phyloP scores from a whole-genome alignment of 2,797 vertebrate genomes.

The Nannoperca australis region DNA sequence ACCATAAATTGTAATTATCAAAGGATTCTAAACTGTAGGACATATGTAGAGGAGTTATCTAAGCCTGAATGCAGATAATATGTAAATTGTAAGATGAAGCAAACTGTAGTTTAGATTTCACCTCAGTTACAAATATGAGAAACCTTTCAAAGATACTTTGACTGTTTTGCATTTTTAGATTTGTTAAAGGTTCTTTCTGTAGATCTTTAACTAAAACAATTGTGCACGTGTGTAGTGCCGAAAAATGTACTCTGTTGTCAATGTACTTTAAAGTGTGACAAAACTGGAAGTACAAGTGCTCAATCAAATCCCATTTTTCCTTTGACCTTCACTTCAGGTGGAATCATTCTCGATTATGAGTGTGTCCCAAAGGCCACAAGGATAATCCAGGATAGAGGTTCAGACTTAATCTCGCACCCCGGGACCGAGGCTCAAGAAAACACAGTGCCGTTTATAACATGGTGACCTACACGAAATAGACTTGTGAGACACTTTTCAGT shows the following conservation, averaged over 20 bases:
- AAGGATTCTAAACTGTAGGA: not conserved
- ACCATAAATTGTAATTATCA: constrained; percentile 9
- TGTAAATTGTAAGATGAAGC: not conserved
- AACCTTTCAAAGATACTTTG: not conserved
- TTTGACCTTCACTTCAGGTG: constrained; percentile 74
- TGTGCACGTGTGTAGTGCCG: not conserved
- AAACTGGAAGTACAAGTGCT: constrained; percentile 26
- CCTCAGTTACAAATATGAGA: not conserved
- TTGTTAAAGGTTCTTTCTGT: not conserved
- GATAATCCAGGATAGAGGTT: constrained; percentile 76
- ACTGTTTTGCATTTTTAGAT: not conserved
- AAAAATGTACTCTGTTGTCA: constrained; percentile 1
- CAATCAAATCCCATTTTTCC: constrained; percentile 50
- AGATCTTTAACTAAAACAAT: not conserved
- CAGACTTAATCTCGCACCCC: constrained; percentile 65
- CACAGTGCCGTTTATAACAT: constrained; percentile 52
- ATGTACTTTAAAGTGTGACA: constrained; percentile 2
- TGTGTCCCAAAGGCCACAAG: constrained; percentile 59
- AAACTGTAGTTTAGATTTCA: not conserved
- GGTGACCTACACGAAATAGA: constrained; percentile 50
- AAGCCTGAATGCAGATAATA: not conserved
- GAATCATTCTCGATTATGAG: constrained; percentile 60
- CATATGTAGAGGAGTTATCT: not conserved
- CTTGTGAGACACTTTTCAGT: constrained; percentile 33
- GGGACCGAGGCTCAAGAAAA: constrained; percentile 68